A percentile compares a stretch with the other conserved stretches of the same genome.
These are phyloP conservation scores for Anagyrus pseudococci DNA, from an alignment of 2,888 invertebrate genomes.

Conservation along the genomic window DNA sequence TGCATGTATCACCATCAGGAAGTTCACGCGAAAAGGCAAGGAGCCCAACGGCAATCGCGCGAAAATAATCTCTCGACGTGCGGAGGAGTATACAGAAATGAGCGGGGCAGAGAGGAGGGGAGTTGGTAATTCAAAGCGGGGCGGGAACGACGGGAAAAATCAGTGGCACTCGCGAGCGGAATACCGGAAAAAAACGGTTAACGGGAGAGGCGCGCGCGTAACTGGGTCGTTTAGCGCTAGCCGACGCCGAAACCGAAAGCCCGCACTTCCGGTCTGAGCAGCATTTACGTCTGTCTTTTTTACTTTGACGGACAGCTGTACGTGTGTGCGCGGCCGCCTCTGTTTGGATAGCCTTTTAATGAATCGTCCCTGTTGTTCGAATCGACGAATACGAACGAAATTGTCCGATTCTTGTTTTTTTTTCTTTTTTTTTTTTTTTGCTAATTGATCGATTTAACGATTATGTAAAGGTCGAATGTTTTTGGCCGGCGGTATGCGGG, in stretches of 20 bases:
- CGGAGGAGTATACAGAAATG: neutral
- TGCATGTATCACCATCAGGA: neutral
- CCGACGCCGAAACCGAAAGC: neutral
- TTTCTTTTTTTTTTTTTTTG: no score
- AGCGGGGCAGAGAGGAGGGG: neutral
- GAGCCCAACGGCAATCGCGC: neutral
- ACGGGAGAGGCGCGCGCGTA: neutral
- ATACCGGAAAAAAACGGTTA: slow-evolving; percentile 19
- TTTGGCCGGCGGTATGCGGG: no score
- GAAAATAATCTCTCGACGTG: slow-evolving; percentile 6
- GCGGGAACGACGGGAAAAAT: slow-evolving; percentile 24
- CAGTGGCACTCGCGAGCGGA: slow-evolving; percentile 30
- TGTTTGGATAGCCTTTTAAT: no score
- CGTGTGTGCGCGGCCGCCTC: neutral
- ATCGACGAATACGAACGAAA: no score
- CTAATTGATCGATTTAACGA: no score
- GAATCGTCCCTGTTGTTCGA: no score
- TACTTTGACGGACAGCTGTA: slow-evolving; percentile 30
- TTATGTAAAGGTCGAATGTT: no score
- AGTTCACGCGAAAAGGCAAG: neutral
- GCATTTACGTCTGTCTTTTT: slow-evolving; percentile 1
- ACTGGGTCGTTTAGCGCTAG: neutral
- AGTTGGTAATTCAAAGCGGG: neutral
- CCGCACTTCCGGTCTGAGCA: neutral
- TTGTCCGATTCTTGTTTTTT: no score